Base-by-base conservation (phyloP, 1,140 invertebrate genomes). In the Meloidogyne exigua region DNA sequence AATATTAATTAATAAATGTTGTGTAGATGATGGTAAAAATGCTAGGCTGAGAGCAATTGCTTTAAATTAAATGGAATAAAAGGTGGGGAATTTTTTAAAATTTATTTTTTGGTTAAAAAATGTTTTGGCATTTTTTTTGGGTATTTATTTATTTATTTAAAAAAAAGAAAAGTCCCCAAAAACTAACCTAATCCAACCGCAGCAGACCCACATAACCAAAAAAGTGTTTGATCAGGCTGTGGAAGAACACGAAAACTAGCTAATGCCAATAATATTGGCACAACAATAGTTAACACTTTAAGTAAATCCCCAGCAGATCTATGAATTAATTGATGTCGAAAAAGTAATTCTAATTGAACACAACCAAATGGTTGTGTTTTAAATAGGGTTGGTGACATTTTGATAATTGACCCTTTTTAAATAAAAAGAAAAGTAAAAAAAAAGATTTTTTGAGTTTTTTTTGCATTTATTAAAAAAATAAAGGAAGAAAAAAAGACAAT, bases 301-400 rank as follows among this genome's bases (percentile, higher is more conserved):
- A 73, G 57, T 65, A 73, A 25, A 23, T 73, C 72, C 39, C 72
- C 42, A 28, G 39, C 71, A 44, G 75, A 69, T 32, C 67, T 71
- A 13, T 66, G 44, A 13, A 84, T 39, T 65, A 83, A 83, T 15
- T 84, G 75, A 23, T 68, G 26, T 39, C n/a, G 49, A 49, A 81
- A 82, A 21, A 73, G 36, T n/a, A 26, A 26, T 66, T 82, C 81
- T 68, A 82, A 68, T 25, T 81, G 69, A 11, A 68, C 21, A 68
- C 85, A 83, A 44, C 83, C 80, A 49, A 82, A 82, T 3, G 73
- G 63, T 5, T 80, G 49, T 32, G 70, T 42, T 42, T 18, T 49
- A 18, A 49, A 15, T 49, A 49, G 13, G n/a, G 44, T 49, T 49
- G 13, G 15, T 15, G 44, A 18, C 1, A 18, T 18, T 18, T 49